phyloP scores from a whole-genome alignment of 2,888 invertebrate genomes.

The Drosophila anomalata region DNA sequence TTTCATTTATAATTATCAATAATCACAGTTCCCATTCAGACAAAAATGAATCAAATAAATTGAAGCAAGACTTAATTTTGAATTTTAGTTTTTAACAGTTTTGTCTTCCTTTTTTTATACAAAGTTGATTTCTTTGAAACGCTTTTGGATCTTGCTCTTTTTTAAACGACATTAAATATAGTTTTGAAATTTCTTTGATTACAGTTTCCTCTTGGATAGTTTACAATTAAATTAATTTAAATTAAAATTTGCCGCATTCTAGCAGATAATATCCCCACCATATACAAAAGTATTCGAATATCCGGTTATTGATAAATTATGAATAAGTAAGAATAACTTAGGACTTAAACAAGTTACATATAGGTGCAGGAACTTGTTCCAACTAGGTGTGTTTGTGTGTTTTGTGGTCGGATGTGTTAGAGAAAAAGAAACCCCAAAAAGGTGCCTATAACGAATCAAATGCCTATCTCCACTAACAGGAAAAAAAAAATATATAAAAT shows the following conservation, averaged over 20 bases:
- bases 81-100: conserved; percentile 49
- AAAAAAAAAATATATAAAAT: conserved; percentile 34
- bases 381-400: conserved; percentile 52
- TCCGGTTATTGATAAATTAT: conserved; percentile 29
- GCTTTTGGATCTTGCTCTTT: conserved; percentile 58
- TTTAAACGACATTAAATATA: conserved; percentile 32
- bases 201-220: conserved; percentile 28
- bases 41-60: conserved; percentile 58
- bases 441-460: conserved; percentile 40
- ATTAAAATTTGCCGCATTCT: conserved; percentile 40
- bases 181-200: conserved; percentile 3
- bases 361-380: conserved; percentile 76
- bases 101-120: conserved; percentile 18
- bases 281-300: conserved; percentile 44
- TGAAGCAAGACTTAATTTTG: conserved; percentile 66
- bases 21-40: conserved; percentile 78
- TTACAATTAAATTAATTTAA: conserved; percentile 43
- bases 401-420: conserved; percentile 51
- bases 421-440: conserved; percentile 56
- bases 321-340: conserved; percentile 33
- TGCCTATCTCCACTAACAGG: conserved; percentile 42
- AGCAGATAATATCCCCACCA: conserved; percentile 13
- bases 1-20: conserved; percentile 68
- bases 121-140: conserved; percentile 66
- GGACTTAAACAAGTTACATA: conserved; percentile 24